Conservation (phyloP, 1,140 invertebrate species). For the Drosophila navojoa region DNA sequence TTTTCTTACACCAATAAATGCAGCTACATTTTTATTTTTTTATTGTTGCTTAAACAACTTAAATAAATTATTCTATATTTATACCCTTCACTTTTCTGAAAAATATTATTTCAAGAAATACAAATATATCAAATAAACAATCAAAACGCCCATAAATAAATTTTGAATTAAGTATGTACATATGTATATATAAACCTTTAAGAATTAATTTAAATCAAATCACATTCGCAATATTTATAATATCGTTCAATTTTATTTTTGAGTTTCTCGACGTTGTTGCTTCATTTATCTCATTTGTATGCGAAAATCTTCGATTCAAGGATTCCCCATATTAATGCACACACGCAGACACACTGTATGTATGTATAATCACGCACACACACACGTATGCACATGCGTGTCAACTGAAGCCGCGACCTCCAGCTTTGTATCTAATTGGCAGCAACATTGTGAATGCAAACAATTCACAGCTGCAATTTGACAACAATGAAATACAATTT, state of each 20-base stretch:
- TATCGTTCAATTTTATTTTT: too few species aligned
- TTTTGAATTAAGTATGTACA: not conserved
- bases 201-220: too few species aligned
- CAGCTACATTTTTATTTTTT: too few species aligned
- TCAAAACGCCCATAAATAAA: not conserved
- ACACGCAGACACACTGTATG: not conserved
- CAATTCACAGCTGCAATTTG: slow-evolving; percentile 43
- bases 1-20: too few species aligned
- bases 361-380: too few species aligned
- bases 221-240: too few species aligned
- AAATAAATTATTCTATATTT: too few species aligned
- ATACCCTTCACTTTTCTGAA: too few species aligned
- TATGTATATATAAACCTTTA: not conserved
- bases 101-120: too few species aligned
- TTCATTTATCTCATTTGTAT: slow-evolving; percentile 5
- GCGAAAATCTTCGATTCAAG: slow-evolving; percentile 7
- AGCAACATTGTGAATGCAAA: slow-evolving; percentile 27
- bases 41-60: too few species aligned
- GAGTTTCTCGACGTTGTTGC: too few species aligned
- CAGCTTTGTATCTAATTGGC: slow-evolving; percentile 40
- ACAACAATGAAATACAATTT: slow-evolving; percentile 30
- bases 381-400: not conserved
- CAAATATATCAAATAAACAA: too few species aligned
- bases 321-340: slow-evolving; percentile 14
- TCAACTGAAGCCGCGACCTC: slow-evolving; percentile 28